These are phyloP conservation scores for Drosophila niveifrons DNA, from an alignment of 2,888 invertebrate genomes.

Conservation along the genomic window DNA sequence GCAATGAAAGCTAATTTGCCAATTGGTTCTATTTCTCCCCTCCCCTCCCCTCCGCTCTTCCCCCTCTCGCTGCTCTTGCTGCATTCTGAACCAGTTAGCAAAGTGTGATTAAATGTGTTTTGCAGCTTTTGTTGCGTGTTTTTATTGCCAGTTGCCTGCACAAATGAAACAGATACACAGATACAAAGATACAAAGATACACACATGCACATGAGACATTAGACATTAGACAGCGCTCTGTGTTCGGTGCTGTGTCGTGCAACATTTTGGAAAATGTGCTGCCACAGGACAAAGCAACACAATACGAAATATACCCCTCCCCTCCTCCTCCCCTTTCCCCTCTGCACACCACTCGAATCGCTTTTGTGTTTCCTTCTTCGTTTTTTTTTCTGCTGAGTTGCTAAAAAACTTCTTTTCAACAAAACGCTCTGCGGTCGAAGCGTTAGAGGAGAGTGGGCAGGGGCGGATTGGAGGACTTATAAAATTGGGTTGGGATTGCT, in stretches of 20 bases:
- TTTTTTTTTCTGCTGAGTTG: slow-evolving; percentile 75
- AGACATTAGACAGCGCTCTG: slow-evolving; percentile 43
- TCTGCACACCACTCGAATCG: slow-evolving; percentile 30
- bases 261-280: slow-evolving; percentile 70
- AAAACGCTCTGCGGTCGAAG: slow-evolving; percentile 66
- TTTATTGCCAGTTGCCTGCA: slow-evolving; percentile 58
- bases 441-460: neutral
- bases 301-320: slow-evolving; percentile 38
- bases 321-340: neutral
- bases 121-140: slow-evolving; percentile 75
- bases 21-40: slow-evolving; percentile 50
- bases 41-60: neutral
- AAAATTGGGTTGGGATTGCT: slow-evolving; percentile 42
- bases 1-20: slow-evolving; percentile 80
- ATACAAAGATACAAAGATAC: slow-evolving; percentile 13
- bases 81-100: slow-evolving; percentile 66
- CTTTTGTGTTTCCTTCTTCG: slow-evolving; percentile 56
- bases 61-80: slow-evolving; percentile 21
- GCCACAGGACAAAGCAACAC: slow-evolving; percentile 61
- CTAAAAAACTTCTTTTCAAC: slow-evolving; percentile 81
- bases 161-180: slow-evolving; percentile 55
- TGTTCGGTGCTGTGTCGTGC: slow-evolving; percentile 34
- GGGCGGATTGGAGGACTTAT: slow-evolving; percentile 14
- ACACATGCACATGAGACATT: slow-evolving; percentile 65
- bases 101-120: slow-evolving; percentile 79